phyloP scores from a whole-genome alignment of 2,797 vertebrate genomes.

The Perodicticus potto region DNA sequence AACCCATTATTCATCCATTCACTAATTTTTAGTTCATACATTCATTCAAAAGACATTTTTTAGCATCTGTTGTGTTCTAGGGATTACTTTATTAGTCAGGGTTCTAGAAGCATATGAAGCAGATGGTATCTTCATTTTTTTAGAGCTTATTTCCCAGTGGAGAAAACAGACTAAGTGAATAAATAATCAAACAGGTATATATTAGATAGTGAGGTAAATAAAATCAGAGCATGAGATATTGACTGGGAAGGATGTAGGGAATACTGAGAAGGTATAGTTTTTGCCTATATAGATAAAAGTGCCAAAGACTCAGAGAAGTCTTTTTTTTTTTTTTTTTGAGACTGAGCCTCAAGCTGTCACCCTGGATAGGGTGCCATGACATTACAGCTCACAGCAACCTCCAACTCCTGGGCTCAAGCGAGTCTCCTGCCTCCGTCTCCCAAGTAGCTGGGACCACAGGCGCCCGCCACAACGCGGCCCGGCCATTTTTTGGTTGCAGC shows the following conservation, averaged over 20 bases:
- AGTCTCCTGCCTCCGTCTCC: no score
- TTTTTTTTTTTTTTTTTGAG: no score
- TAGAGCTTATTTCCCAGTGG: conserved; percentile 7
- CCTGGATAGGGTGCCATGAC: no score
- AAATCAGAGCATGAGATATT: background rate
- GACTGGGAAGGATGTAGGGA: background rate
- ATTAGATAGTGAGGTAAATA: background rate
- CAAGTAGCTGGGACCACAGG: no score
- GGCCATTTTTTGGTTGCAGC: no score
- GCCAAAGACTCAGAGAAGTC: background rate
- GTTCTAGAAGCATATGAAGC: background rate
- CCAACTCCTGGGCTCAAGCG: no score
- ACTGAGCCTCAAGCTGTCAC: no score
- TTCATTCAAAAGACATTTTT: background rate
- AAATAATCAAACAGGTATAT: background rate
- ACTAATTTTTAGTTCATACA: background rate
- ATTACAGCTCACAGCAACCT: no score
- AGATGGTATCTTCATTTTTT: background rate
- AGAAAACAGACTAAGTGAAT: conserved; percentile 2
- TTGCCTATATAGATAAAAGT: background rate
- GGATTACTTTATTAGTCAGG: background rate
- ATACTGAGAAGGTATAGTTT: background rate
- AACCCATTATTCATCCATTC: background rate
- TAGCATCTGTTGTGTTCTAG: background rate
- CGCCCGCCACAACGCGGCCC: no score